Base-by-base conservation (phyloP, 2,888 invertebrate species). In the Onchidella celtica region DNA sequence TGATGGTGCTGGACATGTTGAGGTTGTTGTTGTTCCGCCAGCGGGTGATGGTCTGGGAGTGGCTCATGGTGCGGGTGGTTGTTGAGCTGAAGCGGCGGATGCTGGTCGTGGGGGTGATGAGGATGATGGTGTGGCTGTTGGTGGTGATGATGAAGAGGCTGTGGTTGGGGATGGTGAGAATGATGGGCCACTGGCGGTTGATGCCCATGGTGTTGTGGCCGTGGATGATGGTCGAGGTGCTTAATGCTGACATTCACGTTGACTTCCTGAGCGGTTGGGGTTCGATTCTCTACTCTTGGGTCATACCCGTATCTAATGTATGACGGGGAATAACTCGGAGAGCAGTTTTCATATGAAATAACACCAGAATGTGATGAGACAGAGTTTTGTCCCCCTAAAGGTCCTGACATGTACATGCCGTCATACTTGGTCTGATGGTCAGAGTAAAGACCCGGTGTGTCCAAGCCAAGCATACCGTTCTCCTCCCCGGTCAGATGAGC, bases 261-360 rank as follows among this genome's bases (percentile, higher is more conserved):
- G 0, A 29, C 70, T 3, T 80, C 80, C 34, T 47, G 66, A n/a
- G 57, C 14, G 55, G 32, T 27, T 24, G 40, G 11, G 36, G 55
- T 66, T 40, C 74, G 47, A 36, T 59, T 59, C 57, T 80, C 80
- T 21, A 63, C 29, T 27, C 80, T 34, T 4, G 57, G n/a, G 3
- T 80, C 80, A 38, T 74, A 80, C 1, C 29, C 6, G 27, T 80
- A 80, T 21, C 74, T 73, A 3, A 80, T 6, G 47, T 74, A 80
- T 36, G 36, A 57, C 3, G 80, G 74, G 9, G 79, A 72, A 17
- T 79, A 79, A 32, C 47, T 70, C 11, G 79, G 72, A 1, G 79
- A 57, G 47, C 72, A 79, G 0, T 47, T 40, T n/a, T 72, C 79
- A 27, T 72, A 72, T 3, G 34, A 36, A 0, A 76, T 4, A 14